These are phyloP conservation scores for Xestobium rufovillosum DNA, from an alignment of 2,888 invertebrate genomes.

Conservation along the genomic window DNA sequence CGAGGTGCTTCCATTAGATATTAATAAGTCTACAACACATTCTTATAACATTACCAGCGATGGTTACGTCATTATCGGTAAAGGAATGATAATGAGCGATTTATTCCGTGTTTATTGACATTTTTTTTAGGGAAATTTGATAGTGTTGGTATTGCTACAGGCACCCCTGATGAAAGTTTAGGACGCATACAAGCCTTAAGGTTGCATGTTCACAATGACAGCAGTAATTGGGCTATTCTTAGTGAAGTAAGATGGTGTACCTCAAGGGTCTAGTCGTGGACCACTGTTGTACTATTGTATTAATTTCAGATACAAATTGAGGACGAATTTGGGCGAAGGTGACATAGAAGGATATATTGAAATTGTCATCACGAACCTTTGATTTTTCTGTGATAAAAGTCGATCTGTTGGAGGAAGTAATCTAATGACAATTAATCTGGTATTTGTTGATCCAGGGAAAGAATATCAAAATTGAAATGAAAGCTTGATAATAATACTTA, in stretches of 20 bases:
- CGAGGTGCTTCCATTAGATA: slow-evolving; percentile 60
- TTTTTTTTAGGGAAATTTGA: slow-evolving; percentile 66
- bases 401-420: too few relatives aligned
- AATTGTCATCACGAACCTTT: too few relatives aligned
- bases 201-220: slow-evolving; percentile 70
- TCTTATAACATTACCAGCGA: slow-evolving; percentile 55
- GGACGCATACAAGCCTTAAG: slow-evolving; percentile 66
- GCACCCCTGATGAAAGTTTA: slow-evolving; percentile 54
- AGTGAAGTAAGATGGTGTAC: slow-evolving; percentile 64
- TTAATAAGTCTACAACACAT: slow-evolving; percentile 42
- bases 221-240: slow-evolving; percentile 83
- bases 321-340: slow-evolving; percentile 35
- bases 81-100: slow-evolving; percentile 25
- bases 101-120: too few relatives aligned
- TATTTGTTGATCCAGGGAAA: too few relatives aligned
- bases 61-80: slow-evolving; percentile 64
- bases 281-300: slow-evolving; percentile 4
- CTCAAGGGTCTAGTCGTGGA: slow-evolving; percentile 1
- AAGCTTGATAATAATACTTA: too few relatives aligned
- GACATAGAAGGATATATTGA: slow-evolving; percentile 27
- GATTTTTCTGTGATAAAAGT: too few relatives aligned
- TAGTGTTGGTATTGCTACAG: slow-evolving; percentile 73
- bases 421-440: too few relatives aligned
- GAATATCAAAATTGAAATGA: too few relatives aligned
- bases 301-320: slow-evolving; percentile 37